phyloP scores from a whole-genome alignment of 1,140 invertebrate species.

The Aricia agestis region DNA sequence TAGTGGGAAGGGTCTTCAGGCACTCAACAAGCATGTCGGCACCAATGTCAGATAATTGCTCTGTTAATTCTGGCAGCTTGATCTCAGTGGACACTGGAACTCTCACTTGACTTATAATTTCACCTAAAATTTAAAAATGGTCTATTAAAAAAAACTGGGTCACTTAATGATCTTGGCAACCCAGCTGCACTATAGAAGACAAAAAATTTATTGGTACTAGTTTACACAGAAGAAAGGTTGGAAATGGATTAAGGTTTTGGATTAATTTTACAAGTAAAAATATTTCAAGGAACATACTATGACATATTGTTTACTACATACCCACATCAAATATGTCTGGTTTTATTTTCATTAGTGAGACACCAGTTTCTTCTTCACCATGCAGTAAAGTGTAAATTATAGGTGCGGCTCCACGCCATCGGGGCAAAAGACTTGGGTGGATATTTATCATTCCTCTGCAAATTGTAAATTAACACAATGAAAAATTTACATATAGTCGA shows the following conservation, averaged over 20 bases:
- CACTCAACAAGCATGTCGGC: constrained; percentile 81
- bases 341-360: constrained; percentile 92
- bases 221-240: too few species aligned
- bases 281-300: too few species aligned
- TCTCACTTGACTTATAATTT: constrained; percentile 83
- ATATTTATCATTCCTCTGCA: constrained; percentile 93
- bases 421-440: constrained; percentile 93
- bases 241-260: too few species aligned
- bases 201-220: too few species aligned
- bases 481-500: too few species aligned
- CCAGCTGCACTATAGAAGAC: too few species aligned
- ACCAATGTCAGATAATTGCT: constrained; percentile 82
- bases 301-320: constrained; percentile 39
- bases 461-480: constrained; percentile 31
- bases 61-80: constrained; percentile 81
- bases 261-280: too few species aligned
- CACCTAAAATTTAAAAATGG: constrained; percentile 47
- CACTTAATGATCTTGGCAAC: too few species aligned
- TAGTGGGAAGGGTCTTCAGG: constrained; percentile 78
- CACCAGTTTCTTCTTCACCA: constrained; percentile 88
- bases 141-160: not conserved
- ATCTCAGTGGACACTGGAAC: constrained; percentile 79
- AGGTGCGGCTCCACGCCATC: constrained; percentile 94
- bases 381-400: constrained; percentile 86
- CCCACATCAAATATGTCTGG: constrained; percentile 93